Evolutionary conservation across 1,140 invertebrate species (phyloP).

Genomic region (Temnothorax nylanderi): DNA sequence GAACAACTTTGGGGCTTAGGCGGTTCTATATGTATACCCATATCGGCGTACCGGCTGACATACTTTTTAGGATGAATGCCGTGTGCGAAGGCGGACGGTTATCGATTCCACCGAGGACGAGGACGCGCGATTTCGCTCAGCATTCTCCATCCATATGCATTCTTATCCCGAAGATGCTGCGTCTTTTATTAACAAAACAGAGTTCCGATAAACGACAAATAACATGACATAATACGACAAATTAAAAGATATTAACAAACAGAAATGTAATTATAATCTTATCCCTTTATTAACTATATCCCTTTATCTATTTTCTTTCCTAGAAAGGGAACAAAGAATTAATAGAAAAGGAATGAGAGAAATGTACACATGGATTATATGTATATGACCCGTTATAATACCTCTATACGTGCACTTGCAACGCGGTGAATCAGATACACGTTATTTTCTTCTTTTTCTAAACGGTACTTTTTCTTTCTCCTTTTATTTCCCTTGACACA

Average conservation of each 20-base stretch:
- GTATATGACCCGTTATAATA: background rate
- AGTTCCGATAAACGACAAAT: background rate
- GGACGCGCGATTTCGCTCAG: background rate
- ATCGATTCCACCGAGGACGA: slow-evolving; percentile 32
- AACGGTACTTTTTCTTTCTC: background rate
- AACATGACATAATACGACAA: background rate
- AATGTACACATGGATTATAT: background rate
- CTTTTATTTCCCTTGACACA: background rate
- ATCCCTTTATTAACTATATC: background rate
- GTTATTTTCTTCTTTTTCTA: background rate
- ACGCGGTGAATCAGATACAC: background rate
- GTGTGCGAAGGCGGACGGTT: slow-evolving; percentile 8
- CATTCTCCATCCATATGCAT: background rate
- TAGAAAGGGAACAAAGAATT: background rate
- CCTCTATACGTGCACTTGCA: background rate
- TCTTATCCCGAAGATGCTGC: background rate
- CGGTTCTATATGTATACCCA: background rate
- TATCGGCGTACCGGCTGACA: slow-evolving; percentile 34
- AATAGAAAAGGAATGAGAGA: background rate
- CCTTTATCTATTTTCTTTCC: background rate
- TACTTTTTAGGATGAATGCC: slow-evolving; percentile 42
- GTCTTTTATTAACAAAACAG: background rate
- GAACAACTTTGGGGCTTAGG: slow-evolving; percentile 8
- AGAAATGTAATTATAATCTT: background rate
- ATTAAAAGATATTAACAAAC: background rate